Conservation (phyloP, 2,888 invertebrate species). For the Smittia aterrima region DNA sequence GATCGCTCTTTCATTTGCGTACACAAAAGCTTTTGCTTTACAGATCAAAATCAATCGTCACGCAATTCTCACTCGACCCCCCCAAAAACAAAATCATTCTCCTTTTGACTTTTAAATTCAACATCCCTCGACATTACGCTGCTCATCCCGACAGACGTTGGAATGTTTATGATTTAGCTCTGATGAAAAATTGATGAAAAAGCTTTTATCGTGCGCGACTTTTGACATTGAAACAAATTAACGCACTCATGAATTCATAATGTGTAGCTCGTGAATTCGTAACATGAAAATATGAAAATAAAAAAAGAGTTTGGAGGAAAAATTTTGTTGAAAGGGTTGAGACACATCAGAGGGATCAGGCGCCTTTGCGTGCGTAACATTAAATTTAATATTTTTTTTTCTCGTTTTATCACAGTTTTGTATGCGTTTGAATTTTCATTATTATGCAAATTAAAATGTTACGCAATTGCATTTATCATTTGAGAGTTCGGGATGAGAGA, state of each 20-base stretch:
- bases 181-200: not conserved
- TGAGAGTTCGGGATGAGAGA: too few relatives aligned
- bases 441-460: not conserved
- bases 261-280: not conserved
- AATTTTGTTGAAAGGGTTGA: not conserved
- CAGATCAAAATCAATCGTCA: not conserved
- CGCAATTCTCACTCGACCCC: not conserved
- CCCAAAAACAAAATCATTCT: too few relatives aligned
- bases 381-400: slow-evolving; percentile 16
- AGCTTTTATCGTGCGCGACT: slow-evolving; percentile 27
- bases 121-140: too few relatives aligned
- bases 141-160: too few relatives aligned
- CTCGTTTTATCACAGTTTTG: slow-evolving; percentile 33
- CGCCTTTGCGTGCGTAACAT: slow-evolving; percentile 2
- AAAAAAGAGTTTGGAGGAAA: not conserved
- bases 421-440: slow-evolving; percentile 4
- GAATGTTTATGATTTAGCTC: not conserved
- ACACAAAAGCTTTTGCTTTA: too few relatives aligned
- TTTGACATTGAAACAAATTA: slow-evolving; percentile 13
- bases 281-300: not conserved
- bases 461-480: not conserved
- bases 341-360: not conserved
- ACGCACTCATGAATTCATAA: slow-evolving; percentile 1
- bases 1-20: too few relatives aligned
- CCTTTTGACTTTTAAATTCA: too few relatives aligned